These are phyloP conservation scores for Salpingus planirostris DNA, from an alignment of 2,888 invertebrate species.

Conservation along the genomic window DNA sequence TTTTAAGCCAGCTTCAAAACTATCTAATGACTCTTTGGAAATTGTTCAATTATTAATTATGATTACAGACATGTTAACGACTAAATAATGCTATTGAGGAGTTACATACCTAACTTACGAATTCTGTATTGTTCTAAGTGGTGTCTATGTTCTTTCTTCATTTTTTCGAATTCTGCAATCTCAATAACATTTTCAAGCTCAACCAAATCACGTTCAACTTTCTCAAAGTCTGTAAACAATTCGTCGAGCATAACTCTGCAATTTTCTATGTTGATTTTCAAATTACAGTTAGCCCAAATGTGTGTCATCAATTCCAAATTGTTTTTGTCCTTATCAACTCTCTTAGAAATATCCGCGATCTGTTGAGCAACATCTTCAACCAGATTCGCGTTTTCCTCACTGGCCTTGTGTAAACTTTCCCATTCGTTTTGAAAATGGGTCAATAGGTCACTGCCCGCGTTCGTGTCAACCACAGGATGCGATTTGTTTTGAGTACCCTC, in stretches of 20 bases:
- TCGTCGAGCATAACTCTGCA: slow-evolving; percentile 46
- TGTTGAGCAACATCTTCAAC: slow-evolving; percentile 47
- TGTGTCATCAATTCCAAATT: slow-evolving; percentile 30
- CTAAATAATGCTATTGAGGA: not conserved
- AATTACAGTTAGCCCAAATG: slow-evolving; percentile 27
- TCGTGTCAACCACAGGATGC: slow-evolving; percentile 39
- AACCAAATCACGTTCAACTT: slow-evolving; percentile 55
- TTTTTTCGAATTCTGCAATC: slow-evolving; percentile 58
- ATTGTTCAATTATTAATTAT: too few relatives aligned
- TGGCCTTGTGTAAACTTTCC: slow-evolving; percentile 59
- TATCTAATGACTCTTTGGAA: slow-evolving; percentile 39
- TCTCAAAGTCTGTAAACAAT: slow-evolving; percentile 51
- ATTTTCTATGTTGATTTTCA: slow-evolving; percentile 42
- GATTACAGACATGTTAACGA: not conserved
- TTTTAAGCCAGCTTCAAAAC: slow-evolving; percentile 45
- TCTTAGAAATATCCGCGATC: slow-evolving; percentile 39
- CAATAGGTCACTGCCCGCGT: slow-evolving; percentile 60
- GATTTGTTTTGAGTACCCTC: not conserved
- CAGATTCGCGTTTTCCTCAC: slow-evolving; percentile 58
- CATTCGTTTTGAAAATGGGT: slow-evolving; percentile 64
- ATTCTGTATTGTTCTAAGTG: slow-evolving; percentile 54
- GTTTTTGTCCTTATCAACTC: slow-evolving; percentile 27
- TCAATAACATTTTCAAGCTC: slow-evolving; percentile 62
- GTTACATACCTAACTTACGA: slow-evolving; percentile 54
- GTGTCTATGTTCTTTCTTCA: slow-evolving; percentile 62